Conservation (phyloP, 2,113 vertebrate species). For the Seriola quinqueradiata region DNA sequence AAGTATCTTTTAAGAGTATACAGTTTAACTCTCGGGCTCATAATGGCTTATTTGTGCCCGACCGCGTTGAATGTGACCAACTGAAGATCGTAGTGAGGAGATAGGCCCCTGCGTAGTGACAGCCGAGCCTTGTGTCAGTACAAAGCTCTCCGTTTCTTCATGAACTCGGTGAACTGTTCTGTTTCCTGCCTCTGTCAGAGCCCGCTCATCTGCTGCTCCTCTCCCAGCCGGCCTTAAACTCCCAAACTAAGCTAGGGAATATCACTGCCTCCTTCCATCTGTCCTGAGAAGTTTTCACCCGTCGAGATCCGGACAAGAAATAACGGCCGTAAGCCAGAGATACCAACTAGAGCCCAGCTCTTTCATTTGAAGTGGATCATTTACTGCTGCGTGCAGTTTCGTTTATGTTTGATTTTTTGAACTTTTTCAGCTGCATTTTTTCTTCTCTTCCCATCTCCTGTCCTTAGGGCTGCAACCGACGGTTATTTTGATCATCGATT, state of each 20-base stretch:
- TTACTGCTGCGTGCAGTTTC: background rate
- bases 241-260: constrained; percentile 25
- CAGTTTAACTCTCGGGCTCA: constrained; percentile 14
- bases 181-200: constrained; percentile 74
- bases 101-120: constrained; percentile 58
- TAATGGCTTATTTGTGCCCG: constrained; percentile 65
- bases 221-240: constrained; percentile 23
- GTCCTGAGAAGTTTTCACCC: constrained; percentile 31
- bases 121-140: constrained; percentile 75
- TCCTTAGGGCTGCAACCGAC: background rate
- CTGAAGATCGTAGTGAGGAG: constrained; percentile 63
- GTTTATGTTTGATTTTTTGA: background rate
- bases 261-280: constrained; percentile 36
- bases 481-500: background rate
- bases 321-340: background rate
- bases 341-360: background rate
- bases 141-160: constrained; percentile 76
- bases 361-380: background rate
- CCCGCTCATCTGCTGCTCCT: constrained; percentile 68
- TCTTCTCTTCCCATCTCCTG: background rate
- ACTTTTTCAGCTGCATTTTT: background rate
- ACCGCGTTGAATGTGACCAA: constrained; percentile 33
- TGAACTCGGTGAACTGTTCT: constrained; percentile 76
- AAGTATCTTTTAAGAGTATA: constrained; percentile 1
- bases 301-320: constrained; percentile 4